Percentiles rank a stretch among this genome's conserved stretches.
Evolutionary conservation across 2,888 invertebrate species (phyloP).

Genomic region (Agonum fuliginosum): DNA sequence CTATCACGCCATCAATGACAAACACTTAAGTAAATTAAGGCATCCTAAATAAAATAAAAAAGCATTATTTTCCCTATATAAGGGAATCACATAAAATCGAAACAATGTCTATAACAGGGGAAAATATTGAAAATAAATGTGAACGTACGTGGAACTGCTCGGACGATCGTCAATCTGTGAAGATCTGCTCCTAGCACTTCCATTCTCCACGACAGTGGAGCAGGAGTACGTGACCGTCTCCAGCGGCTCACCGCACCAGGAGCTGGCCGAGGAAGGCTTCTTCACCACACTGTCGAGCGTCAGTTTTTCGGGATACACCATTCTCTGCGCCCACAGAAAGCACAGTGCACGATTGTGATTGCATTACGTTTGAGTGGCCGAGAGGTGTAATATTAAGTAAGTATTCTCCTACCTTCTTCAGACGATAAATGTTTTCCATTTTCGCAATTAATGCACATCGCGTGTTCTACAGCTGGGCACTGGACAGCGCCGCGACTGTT

Average conservation of each 20-base stretch:
- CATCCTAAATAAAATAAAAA: too few species aligned
- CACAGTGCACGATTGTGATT: slow-evolving; percentile 25
- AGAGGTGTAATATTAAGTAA: slow-evolving; percentile 55
- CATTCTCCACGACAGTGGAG: slow-evolving; percentile 45
- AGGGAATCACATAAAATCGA: background rate
- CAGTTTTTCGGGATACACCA: slow-evolving; percentile 72
- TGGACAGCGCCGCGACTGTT: slow-evolving; percentile 34
- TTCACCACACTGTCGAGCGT: slow-evolving; percentile 68
- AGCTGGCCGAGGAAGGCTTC: slow-evolving; percentile 66
- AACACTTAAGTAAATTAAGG: too few species aligned
- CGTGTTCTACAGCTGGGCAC: slow-evolving; percentile 67
- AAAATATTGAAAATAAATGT: slow-evolving; percentile 32
- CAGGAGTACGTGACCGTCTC: slow-evolving; percentile 62
- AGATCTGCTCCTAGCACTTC: slow-evolving; percentile 45
- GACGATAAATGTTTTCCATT: slow-evolving; percentile 72
- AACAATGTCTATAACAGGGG: background rate
- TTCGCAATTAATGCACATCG: slow-evolving; percentile 69
- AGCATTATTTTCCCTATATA: too few species aligned
- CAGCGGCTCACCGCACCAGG: slow-evolving; percentile 70
- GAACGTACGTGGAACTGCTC: slow-evolving; percentile 51
- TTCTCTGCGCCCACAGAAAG: slow-evolving; percentile 67
- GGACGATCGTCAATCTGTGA: slow-evolving; percentile 52
- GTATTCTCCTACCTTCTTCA: slow-evolving; percentile 70
- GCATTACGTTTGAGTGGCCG: slow-evolving; percentile 42
- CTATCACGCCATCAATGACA: too few species aligned